Evolutionary conservation across 2,888 invertebrate species (phyloP).

Genomic region (Plagodis dolabraria): DNA sequence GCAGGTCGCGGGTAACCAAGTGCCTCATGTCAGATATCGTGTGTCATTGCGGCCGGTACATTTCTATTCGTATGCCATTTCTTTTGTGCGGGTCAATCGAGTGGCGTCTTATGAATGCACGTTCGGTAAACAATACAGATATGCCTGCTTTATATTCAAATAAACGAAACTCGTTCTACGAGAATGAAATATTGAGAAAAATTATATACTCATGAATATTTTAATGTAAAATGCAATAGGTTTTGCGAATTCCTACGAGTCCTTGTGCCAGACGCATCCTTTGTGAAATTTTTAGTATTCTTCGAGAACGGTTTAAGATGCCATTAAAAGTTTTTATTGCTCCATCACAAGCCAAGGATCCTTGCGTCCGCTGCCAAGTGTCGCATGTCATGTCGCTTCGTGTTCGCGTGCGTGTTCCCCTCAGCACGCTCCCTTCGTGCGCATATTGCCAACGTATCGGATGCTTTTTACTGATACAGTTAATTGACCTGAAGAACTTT

Average conservation of each 20-base stretch:
- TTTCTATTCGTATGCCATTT: neutral
- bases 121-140: slow-evolving; percentile 5
- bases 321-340: slow-evolving; percentile 30
- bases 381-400: neutral
- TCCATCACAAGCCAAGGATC: slow-evolving; percentile 14
- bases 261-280: slow-evolving; percentile 7
- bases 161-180: too few relatives aligned
- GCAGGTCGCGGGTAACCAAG: slow-evolving; percentile 11
- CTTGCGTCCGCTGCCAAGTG: slow-evolving; percentile 8
- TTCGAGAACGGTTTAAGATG: slow-evolving; percentile 18
- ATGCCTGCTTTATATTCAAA: too few relatives aligned
- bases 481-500: neutral
- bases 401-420: neutral
- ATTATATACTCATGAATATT: too few relatives aligned
- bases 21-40: slow-evolving; percentile 7
- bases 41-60: neutral
- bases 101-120: neutral
- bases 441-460: neutral
- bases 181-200: too few relatives aligned
- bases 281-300: slow-evolving; percentile 23
- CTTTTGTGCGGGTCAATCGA: neutral
- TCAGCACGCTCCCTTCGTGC: neutral
- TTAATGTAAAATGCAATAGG: neutral
- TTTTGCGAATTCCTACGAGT: slow-evolving; percentile 14
- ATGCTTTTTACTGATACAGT: slow-evolving; percentile 1